Base-by-base conservation (phyloP, 2,797 vertebrate genomes). In the Enteromius radiatus region DNA sequence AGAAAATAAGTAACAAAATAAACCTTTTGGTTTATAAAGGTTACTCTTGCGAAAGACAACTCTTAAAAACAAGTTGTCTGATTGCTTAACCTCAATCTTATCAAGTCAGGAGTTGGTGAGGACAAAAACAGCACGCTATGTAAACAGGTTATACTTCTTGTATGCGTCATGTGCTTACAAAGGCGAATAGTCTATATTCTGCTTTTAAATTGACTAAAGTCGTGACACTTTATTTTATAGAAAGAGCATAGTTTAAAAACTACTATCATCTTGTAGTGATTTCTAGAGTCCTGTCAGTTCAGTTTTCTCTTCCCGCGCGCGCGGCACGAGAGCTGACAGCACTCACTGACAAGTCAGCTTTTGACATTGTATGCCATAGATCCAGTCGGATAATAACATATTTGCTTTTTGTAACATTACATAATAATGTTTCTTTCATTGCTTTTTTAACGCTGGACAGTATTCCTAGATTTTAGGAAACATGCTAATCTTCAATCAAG, bases 61-160 rank as follows among this genome's bases (percentile, higher is more conserved):
- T 63, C 21, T 28, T 75, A 76, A 82, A 82, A 68, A 76, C 80
- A 68, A 67, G 80, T 28, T 33, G 56, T n/a, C n/a, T 31, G 45
- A 56, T 82, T 82, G 80, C 71, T 76, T 76, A 56, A 82, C 63
- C 52, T 56, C 19, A 26, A 41, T 38, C 80, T 82, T 76, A 67
- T 82, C 80, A 56, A 61, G 43, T 0, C 21, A 26, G 26, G 38
- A 47, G 78, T 47, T 41, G 11, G 41, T 64, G 70, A 74, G 59
- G 1, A 36, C 6, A 36, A 74, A 74, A 65, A 52, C 41, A 52
- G 31, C 17, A 38, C 14, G 31, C 7, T 43, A 1, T 38, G 41
- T 56, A 81, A 81, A 64, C 56, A 15, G 19, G 36, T 3, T 26
- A 43, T 12, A 49, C 36, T 3, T 26, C 9, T 17, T 17, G 6